Conservation (phyloP, 2,113 vertebrate genomes). For the Callospermophilus lateralis region DNA sequence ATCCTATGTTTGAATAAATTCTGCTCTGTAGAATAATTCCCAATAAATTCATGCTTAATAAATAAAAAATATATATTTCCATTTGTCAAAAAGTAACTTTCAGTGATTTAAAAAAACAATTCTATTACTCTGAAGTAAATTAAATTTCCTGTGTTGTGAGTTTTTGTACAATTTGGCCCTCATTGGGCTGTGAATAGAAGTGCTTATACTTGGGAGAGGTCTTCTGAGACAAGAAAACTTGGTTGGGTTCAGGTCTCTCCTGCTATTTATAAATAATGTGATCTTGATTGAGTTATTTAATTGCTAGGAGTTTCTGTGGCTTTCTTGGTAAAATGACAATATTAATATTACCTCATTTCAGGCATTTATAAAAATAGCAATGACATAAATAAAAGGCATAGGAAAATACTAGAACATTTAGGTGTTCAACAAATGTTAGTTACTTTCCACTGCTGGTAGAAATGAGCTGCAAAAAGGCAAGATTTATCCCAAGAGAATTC, state of each 20-base stretch:
- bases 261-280: not conserved
- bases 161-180: not conserved
- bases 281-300: not conserved
- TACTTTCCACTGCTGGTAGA: not conserved
- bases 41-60: constrained; percentile 42
- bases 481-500: not conserved
- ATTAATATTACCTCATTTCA: not conserved
- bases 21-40: not conserved
- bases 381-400: not conserved
- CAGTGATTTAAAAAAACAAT: constrained; percentile 24
- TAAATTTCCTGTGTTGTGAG: not conserved
- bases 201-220: not conserved
- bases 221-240: not conserved
- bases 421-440: not conserved
- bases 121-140: not conserved
- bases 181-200: not conserved
- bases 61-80: not conserved
- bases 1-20: constrained; percentile 37
- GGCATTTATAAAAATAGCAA: not conserved
- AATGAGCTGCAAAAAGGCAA: not conserved
- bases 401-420: not conserved
- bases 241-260: not conserved
- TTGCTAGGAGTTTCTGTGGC: constrained; percentile 7
- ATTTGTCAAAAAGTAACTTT: constrained; percentile 16
- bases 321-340: constrained; percentile 48